Evolutionary conservation across 2,113 vertebrate species (phyloP), one percentile per base, ranked within the genome.

Genomic region (Grantiella picta): DNA sequence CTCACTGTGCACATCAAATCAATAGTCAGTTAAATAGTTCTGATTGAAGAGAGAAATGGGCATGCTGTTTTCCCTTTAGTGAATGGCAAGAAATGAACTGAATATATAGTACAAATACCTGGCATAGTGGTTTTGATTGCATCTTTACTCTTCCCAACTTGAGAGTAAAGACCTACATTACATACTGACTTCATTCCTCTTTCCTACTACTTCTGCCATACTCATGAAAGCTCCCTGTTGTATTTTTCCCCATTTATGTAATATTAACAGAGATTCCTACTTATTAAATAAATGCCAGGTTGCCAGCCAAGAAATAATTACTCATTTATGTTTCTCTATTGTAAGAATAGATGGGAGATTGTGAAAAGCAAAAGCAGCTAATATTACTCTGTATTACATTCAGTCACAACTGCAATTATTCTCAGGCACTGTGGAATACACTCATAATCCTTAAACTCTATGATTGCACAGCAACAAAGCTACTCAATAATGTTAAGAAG

Each of bases 271-370:
- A 86, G 38, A 56, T 83, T 64, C 31, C 64, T 44, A 50, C 28
- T 93, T 90, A 96, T 31, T 19, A 89, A 94, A 85, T 72, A 97
- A 93, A 94, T 86, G 65, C 35, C 66, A 82, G 10, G 72, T 87
- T 94, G 77, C 75, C 64, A 92, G 68, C 38, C 73, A 57, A 92
- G 33, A 93, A 94, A 54, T 35, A 94, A 66, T 64, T 88, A 90
- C 42, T 86, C 73, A 63, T 84, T 89, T 44, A 31, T 57, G 16
- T 53, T 75, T 94, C 81, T 86, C 57, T 73, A 14, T 44, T 92
- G n/a, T 25, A 61, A 52, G 22, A 82, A 66, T 63, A 82, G 11
- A 56, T 27, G 11, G 24, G 61, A 92, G 15, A 86, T 5, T 20
- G 18, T 5, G 53, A 22, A 91, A 76, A 49, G 44, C n/a, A 95